Evolutionary conservation across 1,140 invertebrate species (phyloP).

Genomic region (Aphelenchoides besseyi): DNA sequence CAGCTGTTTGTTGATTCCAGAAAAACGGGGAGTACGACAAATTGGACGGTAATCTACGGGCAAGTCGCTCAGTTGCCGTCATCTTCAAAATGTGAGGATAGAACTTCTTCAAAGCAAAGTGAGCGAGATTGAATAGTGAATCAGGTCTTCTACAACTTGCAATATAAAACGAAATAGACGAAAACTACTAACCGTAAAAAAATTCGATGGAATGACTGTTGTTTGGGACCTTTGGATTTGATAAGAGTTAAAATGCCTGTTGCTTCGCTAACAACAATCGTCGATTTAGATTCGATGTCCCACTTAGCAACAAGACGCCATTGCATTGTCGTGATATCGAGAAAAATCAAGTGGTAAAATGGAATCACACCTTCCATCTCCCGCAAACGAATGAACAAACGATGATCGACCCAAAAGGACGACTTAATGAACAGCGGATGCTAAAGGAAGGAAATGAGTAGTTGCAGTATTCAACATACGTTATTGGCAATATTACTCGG

Average conservation of each 20-base stretch:
- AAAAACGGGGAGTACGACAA: background rate
- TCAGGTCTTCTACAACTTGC: constrained; percentile 4
- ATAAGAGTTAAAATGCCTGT: background rate
- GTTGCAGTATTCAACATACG: background rate
- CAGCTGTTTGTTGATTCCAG: background rate
- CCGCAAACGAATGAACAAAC: background rate
- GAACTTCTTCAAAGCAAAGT: background rate
- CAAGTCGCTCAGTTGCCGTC: background rate
- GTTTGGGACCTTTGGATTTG: background rate
- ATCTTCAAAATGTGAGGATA: background rate
- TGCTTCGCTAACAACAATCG: background rate
- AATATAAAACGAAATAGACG: background rate
- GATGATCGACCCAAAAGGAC: background rate
- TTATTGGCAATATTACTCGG: constrained; percentile 4
- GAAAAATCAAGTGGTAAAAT: background rate
- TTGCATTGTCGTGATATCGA: background rate
- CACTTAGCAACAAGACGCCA: background rate
- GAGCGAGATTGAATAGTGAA: background rate
- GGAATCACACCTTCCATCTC: background rate
- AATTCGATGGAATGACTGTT: background rate
- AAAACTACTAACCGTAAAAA: background rate
- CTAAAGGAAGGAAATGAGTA: background rate
- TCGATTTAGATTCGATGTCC: background rate
- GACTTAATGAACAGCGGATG: background rate
- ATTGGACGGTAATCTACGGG: background rate